Evolutionary conservation across 2,888 invertebrate species (phyloP).

Genomic region (Altica lythri): DNA sequence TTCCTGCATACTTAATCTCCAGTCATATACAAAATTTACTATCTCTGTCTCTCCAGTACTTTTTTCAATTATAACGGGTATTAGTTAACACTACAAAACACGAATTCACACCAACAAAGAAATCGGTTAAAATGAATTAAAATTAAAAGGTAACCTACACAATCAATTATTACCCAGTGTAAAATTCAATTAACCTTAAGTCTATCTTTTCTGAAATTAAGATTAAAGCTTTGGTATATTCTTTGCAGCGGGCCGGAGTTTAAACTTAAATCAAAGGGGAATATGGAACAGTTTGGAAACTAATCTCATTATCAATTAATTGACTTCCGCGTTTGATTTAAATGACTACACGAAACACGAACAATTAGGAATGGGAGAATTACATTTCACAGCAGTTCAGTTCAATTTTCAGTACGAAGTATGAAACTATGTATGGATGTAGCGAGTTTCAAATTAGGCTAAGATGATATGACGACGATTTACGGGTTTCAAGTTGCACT

Average conservation of each 20-base stretch:
- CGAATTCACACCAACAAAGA: too few species aligned
- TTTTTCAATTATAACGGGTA: too few species aligned
- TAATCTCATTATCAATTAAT: conserved; percentile 40
- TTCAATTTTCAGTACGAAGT: conserved; percentile 31
- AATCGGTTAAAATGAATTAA: background rate
- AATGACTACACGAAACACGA: conserved; percentile 35
- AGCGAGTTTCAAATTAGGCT: conserved; percentile 24
- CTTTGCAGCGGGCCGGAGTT: conserved; percentile 15
- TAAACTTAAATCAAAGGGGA: conserved; percentile 30
- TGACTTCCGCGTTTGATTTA: conserved; percentile 39
- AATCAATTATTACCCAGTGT: conserved; percentile 4
- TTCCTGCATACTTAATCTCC: too few species aligned
- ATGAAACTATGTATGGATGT: conserved; percentile 28
- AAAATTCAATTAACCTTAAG: conserved; percentile 8
- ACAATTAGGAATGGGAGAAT: conserved; percentile 35
- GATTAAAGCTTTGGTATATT: conserved; percentile 15
- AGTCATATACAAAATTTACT: too few species aligned
- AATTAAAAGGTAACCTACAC: background rate
- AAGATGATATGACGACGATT: conserved; percentile 25
- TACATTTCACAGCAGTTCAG: conserved; percentile 32
- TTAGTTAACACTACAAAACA: too few species aligned
- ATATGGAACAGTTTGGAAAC: conserved; percentile 36
- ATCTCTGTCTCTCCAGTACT: too few species aligned
- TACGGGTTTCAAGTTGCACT: conserved; percentile 13
- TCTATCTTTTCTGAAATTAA: conserved; percentile 5